Conservation (phyloP, 2,797 vertebrate genomes). For the Epinephelus malabaricus region DNA sequence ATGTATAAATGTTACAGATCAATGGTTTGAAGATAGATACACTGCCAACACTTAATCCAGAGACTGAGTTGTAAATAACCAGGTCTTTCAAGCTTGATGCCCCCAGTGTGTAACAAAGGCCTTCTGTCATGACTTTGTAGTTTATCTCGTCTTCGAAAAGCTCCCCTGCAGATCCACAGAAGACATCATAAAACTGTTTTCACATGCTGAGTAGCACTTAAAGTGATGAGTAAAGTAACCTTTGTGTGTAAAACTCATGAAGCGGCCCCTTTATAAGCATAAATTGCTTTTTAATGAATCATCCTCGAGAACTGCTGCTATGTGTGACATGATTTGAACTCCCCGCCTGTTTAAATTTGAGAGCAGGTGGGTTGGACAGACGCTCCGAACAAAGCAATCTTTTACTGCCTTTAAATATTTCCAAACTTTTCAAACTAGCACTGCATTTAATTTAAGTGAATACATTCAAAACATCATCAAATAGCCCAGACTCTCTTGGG, state of each 20-base stretch:
- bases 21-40: no score
- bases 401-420: slow-evolving; percentile 12
- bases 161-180: neutral
- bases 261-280: neutral
- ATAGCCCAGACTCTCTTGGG: slow-evolving; percentile 60
- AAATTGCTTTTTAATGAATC: slow-evolving; percentile 16
- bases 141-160: neutral
- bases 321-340: slow-evolving; percentile 17
- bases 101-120: neutral
- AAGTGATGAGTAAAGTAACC: slow-evolving; percentile 20
- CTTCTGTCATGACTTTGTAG: neutral
- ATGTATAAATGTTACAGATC: no score
- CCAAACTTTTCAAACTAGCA: slow-evolving; percentile 53
- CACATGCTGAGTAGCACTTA: slow-evolving; percentile 19
- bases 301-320: neutral
- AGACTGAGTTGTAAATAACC: neutral
- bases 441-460: slow-evolving; percentile 59
- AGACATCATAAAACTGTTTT: neutral
- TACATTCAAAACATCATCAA: slow-evolving; percentile 66
- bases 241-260: slow-evolving; percentile 7
- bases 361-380: slow-evolving; percentile 35
- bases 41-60: no score
- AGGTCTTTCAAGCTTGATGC: neutral
- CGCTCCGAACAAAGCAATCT: slow-evolving; percentile 14
- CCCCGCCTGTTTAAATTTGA: slow-evolving; percentile 8